A percentile compares a stretch with the other conserved stretches of the same genome.
Evolutionary conservation across 2,797 vertebrate genomes (phyloP).

Genomic region (Margarornis squamiger): DNA sequence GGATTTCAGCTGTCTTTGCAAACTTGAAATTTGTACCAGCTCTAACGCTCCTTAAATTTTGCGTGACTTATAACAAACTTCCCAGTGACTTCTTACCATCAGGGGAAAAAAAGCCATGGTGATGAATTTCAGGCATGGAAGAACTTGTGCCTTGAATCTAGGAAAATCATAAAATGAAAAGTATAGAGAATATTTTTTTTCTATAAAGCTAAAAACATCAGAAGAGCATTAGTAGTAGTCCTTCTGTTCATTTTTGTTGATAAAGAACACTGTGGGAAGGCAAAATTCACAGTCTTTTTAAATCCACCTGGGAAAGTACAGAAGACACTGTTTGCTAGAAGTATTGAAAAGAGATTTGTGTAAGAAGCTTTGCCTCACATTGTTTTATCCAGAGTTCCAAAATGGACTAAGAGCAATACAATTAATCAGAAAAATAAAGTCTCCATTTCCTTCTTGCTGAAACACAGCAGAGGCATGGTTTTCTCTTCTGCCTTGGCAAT

Average conservation of each 20-base stretch:
- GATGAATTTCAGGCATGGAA: conserved; percentile 19
- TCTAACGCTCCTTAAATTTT: conserved; percentile 54
- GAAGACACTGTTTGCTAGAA: neutral
- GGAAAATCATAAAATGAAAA: conserved; percentile 28
- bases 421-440: neutral
- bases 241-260: neutral
- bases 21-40: conserved; percentile 24
- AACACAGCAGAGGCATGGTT: neutral
- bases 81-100: neutral
- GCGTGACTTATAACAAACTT: conserved; percentile 7
- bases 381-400: neutral
- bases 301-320: neutral
- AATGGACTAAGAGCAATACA: neutral
- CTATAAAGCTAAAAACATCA: conserved; percentile 38
- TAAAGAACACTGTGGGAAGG: neutral
- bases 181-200: neutral
- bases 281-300: neutral
- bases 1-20: conserved; percentile 49
- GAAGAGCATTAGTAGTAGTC: neutral
- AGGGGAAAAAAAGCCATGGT: neutral
- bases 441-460: neutral
- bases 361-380: neutral
- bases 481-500: neutral
- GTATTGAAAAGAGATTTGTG: neutral
- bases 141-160: neutral